A percentile compares a stretch with the other conserved stretches of the same genome.
Evolutionary conservation across 2,797 vertebrate genomes (phyloP).

Genomic region (Crotalus adamanteus): DNA sequence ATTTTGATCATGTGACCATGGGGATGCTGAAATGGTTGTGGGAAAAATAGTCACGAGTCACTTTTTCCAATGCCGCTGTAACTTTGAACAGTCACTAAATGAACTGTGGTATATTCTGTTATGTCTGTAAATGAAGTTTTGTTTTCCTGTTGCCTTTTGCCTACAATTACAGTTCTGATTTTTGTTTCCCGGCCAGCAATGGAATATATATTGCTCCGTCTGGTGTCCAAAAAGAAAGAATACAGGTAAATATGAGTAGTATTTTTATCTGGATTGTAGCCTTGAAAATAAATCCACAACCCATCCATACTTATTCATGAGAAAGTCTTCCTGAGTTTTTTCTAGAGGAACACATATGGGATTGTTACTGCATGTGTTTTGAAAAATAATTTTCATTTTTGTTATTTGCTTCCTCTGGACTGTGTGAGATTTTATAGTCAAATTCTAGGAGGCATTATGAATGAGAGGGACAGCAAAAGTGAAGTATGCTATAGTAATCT

Average conservation of each 20-base stretch:
- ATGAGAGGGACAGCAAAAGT: not conserved
- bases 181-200: constrained; percentile 67
- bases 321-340: not conserved
- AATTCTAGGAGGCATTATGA: not conserved
- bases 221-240: constrained; percentile 94
- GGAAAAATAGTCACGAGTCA: too few relatives aligned
- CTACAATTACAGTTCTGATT: not conserved
- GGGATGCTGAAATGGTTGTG: too few relatives aligned
- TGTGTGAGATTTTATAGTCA: not conserved
- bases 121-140: not conserved
- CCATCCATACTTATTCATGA: not conserved
- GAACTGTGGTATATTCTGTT: not conserved
- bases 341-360: not conserved
- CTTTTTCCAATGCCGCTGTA: too few relatives aligned
- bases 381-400: not conserved
- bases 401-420: not conserved
- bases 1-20: too few relatives aligned
- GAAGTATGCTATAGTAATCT: not conserved
- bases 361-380: not conserved
- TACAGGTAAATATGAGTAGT: constrained; percentile 77
- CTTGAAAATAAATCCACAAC: not conserved
- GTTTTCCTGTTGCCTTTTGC: not conserved
- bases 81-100: too few relatives aligned
- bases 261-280: constrained; percentile 12
- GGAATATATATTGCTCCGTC: constrained; percentile 95